Evolutionary conservation across 2,113 vertebrate species (phyloP), one percentile per base, ranked within the genome.

Genomic region (Arvicanthis niloticus): DNA sequence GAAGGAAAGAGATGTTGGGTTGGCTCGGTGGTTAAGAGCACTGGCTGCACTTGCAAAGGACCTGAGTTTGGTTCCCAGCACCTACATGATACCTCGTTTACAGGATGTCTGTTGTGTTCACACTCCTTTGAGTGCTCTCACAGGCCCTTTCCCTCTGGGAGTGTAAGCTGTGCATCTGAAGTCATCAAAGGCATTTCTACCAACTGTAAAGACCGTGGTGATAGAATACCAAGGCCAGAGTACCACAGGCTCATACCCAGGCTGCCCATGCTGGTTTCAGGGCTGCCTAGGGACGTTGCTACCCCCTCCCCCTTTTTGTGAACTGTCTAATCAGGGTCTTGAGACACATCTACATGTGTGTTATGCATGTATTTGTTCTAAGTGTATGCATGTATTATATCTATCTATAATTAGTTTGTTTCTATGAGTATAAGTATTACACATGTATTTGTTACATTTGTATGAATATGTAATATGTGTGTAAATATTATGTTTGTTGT

Each of bases 241-340:
- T 3, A 34, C 29, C 19, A 6, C 0, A 6, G 21, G 8, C 4
- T 2, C 31, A 37, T 0, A 45, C 16, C 75, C n/a, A 37, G 82
- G 3, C 75, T 9, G 8, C 37, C 29, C 16, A 0, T 65, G 48
- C 37, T n/a, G 73, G 16, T 19, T 34, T 78, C 70, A 70, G 73
- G 4, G 26, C 48, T 68, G 37, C 45, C 34, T n/a, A 16, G 48
- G 12, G 45, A 3, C 3, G 6, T 10, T 1, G 11, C 15, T 17
- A 37, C 6, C 19, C 1, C 67, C 29, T 40, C 45, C 2, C 29
- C 48, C 37, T 42, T 5, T 34, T 42, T 51, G 24, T 51, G 26
- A 26, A 3, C 10, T 31, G 40, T 37, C 37, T 58, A 65, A 3
- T 40, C 3, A n/a, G 12, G 65, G 45, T 56, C 51, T 53, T 29